Evolutionary conservation across 2,797 vertebrate genomes (phyloP).

Genomic region (Nothura maculosa): DNA sequence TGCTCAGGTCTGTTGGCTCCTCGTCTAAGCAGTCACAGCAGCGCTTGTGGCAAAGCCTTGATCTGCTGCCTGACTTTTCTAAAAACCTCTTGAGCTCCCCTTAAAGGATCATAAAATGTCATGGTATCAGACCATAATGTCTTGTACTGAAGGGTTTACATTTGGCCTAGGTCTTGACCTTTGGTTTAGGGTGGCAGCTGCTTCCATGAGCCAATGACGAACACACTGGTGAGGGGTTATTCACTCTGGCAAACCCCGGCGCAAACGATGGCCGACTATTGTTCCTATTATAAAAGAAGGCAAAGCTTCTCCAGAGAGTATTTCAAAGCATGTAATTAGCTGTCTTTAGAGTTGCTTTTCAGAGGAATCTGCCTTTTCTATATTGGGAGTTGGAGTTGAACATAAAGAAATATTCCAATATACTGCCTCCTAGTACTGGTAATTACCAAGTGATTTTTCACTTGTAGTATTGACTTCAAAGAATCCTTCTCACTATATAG

Average conservation of each 20-base stretch:
- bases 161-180: neutral
- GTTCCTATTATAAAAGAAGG: neutral
- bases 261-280: neutral
- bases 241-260: neutral
- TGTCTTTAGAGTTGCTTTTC: neutral
- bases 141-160: neutral
- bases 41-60: neutral
- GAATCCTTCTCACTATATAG: neutral
- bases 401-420: neutral
- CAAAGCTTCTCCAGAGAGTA: neutral
- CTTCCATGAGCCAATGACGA: neutral
- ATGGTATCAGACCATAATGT: neutral
- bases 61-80: neutral
- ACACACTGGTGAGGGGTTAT: fast-evolving
- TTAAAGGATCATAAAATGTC: neutral
- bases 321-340: neutral
- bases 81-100: neutral
- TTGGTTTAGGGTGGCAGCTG: neutral
- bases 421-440: neutral
- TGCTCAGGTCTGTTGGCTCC: neutral
- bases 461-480: neutral
- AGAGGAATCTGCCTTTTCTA: neutral
- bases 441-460: constrained; percentile 4
- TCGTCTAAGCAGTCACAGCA: neutral
- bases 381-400: neutral